These are phyloP conservation scores for Parasteatoda tepidariorum DNA, from an alignment of 1,140 invertebrate species.

Conservation along the genomic window DNA sequence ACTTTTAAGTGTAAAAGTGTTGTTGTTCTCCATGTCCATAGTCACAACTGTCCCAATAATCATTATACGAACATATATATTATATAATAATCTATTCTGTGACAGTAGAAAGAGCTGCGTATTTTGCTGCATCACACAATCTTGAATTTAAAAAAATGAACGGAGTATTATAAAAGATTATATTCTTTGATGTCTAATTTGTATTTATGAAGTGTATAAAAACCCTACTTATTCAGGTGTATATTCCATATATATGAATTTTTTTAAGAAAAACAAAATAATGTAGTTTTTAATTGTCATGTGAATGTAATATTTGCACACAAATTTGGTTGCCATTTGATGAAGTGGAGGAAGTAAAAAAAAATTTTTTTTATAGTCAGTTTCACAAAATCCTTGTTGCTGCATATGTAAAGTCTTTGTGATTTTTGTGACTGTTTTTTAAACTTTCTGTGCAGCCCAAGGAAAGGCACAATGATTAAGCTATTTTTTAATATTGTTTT, in stretches of 20 bases:
- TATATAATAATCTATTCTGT: conserved; percentile 36
- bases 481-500: conserved; percentile 61
- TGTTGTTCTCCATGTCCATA: conserved; percentile 45
- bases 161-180: conserved; percentile 59
- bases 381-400: conserved; percentile 43
- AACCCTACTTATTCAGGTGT: conserved; percentile 51
- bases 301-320: conserved; percentile 59
- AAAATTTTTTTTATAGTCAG: conserved; percentile 60
- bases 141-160: conserved; percentile 48
- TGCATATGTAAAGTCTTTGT: conserved; percentile 54
- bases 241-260: conserved; percentile 54
- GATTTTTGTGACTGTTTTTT: conserved; percentile 55
- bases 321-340: conserved; percentile 58
- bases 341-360: conserved; percentile 41
- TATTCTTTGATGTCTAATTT: conserved; percentile 61
- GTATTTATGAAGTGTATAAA: conserved; percentile 52
- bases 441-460: conserved; percentile 56
- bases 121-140: conserved; percentile 61
- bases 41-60: conserved; percentile 43
- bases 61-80: conserved; percentile 11
- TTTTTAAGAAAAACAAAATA: no score
- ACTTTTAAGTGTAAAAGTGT: conserved; percentile 41
- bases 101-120: conserved; percentile 55
- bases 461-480: conserved; percentile 47
- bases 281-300: conserved; percentile 60